phyloP scores from a whole-genome alignment of 2,113 vertebrate species.

The Pandion haliaetus region DNA sequence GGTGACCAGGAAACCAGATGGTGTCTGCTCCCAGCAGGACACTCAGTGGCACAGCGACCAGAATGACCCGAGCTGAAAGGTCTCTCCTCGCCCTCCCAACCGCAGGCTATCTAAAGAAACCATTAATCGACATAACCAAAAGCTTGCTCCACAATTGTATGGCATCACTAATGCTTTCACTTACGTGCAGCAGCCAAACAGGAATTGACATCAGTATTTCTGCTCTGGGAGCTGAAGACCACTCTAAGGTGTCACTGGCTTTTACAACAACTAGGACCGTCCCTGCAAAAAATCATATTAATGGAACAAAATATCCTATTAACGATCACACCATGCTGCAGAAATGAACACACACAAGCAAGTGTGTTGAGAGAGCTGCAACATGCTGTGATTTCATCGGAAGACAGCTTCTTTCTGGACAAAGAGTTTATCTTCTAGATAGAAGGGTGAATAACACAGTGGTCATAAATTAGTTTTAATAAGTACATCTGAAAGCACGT shows the following conservation, averaged over 20 bases:
- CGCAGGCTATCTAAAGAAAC: background rate
- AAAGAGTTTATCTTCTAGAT: background rate
- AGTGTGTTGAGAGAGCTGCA: background rate
- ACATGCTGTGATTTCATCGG: background rate
- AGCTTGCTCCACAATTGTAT: rapidly evolving
- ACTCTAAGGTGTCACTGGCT: background rate
- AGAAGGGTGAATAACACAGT: background rate
- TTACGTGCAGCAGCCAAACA: background rate
- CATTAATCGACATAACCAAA: background rate
- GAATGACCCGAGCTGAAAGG: background rate
- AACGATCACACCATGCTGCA: background rate
- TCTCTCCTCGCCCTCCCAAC: background rate
- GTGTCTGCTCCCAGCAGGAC: background rate
- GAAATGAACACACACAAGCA: background rate
- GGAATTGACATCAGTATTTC: background rate
- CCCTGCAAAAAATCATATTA: background rate
- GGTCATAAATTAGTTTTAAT: background rate
- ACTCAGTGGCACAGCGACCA: rapidly evolving
- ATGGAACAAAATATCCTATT: background rate
- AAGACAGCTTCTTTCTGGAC: background rate
- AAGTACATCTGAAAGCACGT: background rate
- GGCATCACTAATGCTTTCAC: background rate
- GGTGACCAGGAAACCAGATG: background rate
- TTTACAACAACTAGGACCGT: background rate
- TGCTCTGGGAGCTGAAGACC: background rate